phyloP scores from a whole-genome alignment of 1,140 invertebrate genomes.

The Bombus breviceps region DNA sequence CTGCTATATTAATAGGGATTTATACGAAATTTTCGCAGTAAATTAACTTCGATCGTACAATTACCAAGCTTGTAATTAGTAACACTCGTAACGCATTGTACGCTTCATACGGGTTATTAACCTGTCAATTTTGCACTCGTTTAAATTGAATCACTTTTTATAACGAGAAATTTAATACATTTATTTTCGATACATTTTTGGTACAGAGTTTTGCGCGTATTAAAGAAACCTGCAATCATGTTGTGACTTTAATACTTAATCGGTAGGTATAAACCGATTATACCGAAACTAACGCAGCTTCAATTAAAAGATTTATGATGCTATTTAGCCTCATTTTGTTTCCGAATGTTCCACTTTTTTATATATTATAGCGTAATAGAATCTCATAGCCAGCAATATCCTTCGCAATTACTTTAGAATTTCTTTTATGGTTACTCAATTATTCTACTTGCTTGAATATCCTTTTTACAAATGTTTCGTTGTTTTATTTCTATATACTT shows the following conservation, averaged over 20 bases:
- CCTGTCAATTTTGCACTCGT: neutral
- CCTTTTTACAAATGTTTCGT: too few species aligned
- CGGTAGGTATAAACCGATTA: neutral
- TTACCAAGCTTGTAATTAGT: slow-evolving; percentile 13
- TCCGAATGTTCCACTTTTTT: neutral
- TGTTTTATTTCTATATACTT: too few species aligned
- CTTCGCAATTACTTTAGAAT: neutral
- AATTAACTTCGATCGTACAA: slow-evolving; percentile 13
- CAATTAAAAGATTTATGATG: neutral
- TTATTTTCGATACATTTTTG: neutral
- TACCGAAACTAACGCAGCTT: neutral
- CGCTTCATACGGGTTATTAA: neutral
- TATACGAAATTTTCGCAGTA: neutral
- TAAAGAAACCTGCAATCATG: neutral
- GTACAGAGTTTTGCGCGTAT: neutral
- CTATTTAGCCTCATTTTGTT: too few species aligned
- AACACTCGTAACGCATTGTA: neutral
- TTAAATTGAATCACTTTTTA: slow-evolving; percentile 11
- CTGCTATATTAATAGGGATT: neutral
- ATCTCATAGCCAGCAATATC: neutral
- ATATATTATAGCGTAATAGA: neutral
- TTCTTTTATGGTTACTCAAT: neutral
- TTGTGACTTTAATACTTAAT: neutral
- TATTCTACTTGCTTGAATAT: neutral
- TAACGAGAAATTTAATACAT: neutral